Percentiles rank a stretch among this genome's conserved stretches.
These are phyloP conservation scores for Hippoglossus hippoglossus DNA, from an alignment of 2,797 vertebrate species.

Conservation along the genomic window DNA sequence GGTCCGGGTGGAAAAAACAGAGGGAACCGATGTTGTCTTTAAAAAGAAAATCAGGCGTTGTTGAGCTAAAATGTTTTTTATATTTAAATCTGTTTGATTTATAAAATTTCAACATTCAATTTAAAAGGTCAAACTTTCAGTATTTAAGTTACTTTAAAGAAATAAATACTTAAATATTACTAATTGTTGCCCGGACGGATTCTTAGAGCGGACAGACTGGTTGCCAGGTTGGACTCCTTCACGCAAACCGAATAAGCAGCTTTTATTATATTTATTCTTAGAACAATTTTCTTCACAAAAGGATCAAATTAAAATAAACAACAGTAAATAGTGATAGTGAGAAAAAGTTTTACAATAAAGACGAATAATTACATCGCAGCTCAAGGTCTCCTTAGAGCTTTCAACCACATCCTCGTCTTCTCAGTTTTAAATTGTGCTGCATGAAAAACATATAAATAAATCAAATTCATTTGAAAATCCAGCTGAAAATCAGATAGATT, in stretches of 20 bases:
- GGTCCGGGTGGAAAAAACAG: slow-evolving; percentile 29
- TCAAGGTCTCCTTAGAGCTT: neutral
- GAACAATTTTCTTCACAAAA: no score
- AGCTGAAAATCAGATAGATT: no score
- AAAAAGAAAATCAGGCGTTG: no score
- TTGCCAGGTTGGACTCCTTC: slow-evolving; percentile 54
- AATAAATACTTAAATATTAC: neutral
- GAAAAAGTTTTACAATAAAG: neutral
- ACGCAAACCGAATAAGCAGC: neutral
- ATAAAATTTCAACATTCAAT: no score
- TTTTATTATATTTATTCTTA: no score
- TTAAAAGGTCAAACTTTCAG: no score
- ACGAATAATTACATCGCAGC: neutral
- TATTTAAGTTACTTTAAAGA: no score
- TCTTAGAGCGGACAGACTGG: slow-evolving; percentile 8
- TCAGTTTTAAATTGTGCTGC: neutral
- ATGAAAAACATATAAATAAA: neutral
- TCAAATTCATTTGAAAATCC: no score
- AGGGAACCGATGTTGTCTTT: slow-evolving; percentile 29
- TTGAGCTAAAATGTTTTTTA: no score
- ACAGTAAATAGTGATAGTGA: no score
- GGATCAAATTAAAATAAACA: no score
- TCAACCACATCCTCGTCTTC: neutral
- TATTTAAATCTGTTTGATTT: no score
- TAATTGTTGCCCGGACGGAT: slow-evolving; percentile 32